Conservation (phyloP, 2,113 vertebrate genomes). For the Tragelaphus strepsiceros region DNA sequence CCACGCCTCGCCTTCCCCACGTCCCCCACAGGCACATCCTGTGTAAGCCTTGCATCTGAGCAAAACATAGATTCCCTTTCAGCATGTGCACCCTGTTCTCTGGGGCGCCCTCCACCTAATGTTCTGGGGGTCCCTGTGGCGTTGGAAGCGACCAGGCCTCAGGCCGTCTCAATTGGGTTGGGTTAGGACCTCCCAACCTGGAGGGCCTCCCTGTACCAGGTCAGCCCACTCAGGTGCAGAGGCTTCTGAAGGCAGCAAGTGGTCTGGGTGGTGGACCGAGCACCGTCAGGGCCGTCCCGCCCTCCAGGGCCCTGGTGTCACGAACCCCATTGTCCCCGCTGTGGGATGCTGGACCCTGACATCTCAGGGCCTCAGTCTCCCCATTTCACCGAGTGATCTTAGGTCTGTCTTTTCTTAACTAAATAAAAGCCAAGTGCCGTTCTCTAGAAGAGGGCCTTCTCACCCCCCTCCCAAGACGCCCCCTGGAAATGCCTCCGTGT, state of each 20-base stretch:
- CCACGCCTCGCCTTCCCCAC: fast-evolving
- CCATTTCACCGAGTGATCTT: not conserved
- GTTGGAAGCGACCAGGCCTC: not conserved
- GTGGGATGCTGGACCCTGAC: not conserved
- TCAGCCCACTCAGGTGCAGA: not conserved
- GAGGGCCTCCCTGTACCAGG: not conserved
- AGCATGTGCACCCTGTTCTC: not conserved
- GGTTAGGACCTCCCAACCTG: not conserved
- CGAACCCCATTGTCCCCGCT: not conserved
- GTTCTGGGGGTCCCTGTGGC: not conserved
- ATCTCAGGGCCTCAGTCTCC: not conserved
- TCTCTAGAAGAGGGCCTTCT: not conserved
- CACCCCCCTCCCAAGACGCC: not conserved
- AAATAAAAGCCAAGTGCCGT: not conserved
- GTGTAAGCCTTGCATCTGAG: not conserved
- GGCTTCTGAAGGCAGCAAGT: not conserved
- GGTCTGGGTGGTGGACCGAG: not conserved
- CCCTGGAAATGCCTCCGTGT: not conserved
- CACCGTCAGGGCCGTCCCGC: not conserved
- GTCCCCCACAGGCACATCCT: not conserved
- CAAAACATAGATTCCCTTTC: not conserved
- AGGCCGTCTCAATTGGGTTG: not conserved
- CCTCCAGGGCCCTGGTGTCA: not conserved
- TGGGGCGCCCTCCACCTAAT: not conserved
- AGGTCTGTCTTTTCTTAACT: not conserved